Conservation (phyloP, 2,113 vertebrate species). For the Azemiops feae region DNA sequence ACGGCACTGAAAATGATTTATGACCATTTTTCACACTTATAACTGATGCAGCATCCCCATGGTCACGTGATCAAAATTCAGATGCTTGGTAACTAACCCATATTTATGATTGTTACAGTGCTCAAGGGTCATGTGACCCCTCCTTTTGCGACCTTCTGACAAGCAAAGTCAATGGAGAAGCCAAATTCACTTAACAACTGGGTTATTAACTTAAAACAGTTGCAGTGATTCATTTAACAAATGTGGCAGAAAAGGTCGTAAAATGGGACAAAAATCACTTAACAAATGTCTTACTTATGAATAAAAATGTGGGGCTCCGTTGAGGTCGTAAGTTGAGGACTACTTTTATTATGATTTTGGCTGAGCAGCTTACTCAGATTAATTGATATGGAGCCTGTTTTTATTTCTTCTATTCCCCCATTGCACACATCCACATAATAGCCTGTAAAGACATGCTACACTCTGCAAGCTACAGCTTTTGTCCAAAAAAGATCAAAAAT, state of each 20-base stretch:
- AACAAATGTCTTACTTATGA: background rate
- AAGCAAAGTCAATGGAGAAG: too few relatives aligned
- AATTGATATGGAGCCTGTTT: background rate
- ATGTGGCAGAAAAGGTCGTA: too few relatives aligned
- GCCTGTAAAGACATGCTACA: accelerated
- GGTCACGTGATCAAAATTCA: background rate
- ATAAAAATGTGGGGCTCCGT: background rate
- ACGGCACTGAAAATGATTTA: background rate
- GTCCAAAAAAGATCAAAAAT: background rate
- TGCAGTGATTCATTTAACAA: too few relatives aligned
- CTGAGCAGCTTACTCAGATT: accelerated
- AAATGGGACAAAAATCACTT: too few relatives aligned
- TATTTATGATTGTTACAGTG: background rate
- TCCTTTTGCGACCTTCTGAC: too few relatives aligned
- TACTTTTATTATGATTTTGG: background rate
- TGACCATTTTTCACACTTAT: background rate
- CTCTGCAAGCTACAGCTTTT: background rate
- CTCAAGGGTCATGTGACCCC: too few relatives aligned
- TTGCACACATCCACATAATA: too few relatives aligned
- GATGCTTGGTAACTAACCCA: background rate
- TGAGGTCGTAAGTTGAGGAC: background rate
- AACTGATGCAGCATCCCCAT: background rate
- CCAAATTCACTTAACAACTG: too few relatives aligned
- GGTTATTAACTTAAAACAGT: too few relatives aligned
- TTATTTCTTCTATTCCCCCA: background rate